Percentiles rank a stretch among this genome's conserved stretches.
phyloP scores from a whole-genome alignment of 2,797 vertebrate species.

The Zenarchopterus dispar region DNA sequence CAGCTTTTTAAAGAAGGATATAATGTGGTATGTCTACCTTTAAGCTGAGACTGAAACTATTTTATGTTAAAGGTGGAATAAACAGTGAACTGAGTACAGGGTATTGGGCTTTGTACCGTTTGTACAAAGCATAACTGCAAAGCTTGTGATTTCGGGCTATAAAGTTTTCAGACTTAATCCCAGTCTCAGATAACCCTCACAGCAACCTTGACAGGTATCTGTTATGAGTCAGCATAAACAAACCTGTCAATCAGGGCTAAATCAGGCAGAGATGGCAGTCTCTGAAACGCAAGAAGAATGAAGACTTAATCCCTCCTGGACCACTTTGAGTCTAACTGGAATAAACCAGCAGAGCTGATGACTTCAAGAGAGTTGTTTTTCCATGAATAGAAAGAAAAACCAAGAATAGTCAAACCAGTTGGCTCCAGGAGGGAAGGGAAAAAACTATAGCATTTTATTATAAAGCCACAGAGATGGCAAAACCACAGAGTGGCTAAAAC shows the following conservation, averaged over 20 bases:
- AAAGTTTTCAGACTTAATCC: slow-evolving; percentile 6
- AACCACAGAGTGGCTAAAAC: slow-evolving; percentile 50
- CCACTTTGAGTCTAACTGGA: not conserved
- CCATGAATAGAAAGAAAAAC: slow-evolving; percentile 1
- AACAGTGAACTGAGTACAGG: too few relatives aligned
- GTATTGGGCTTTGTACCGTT: too few relatives aligned
- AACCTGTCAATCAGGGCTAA: slow-evolving; percentile 23
- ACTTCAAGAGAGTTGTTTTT: slow-evolving; percentile 2
- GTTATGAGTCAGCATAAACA: slow-evolving; percentile 17
- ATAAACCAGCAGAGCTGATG: slow-evolving; percentile 18
- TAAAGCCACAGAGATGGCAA: slow-evolving; percentile 37
- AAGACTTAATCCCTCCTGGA: slow-evolving; percentile 35
- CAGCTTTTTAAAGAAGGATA: too few relatives aligned
- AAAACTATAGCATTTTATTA: not conserved
- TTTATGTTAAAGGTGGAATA: too few relatives aligned
- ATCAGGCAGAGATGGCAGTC: slow-evolving; percentile 16
- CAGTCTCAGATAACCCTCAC: too few relatives aligned
- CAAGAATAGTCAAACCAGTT: not conserved
- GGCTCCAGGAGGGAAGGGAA: too few relatives aligned
- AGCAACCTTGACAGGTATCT: slow-evolving; percentile 40
- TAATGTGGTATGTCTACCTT: too few relatives aligned
- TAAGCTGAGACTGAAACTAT: too few relatives aligned
- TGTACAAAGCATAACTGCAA: too few relatives aligned
- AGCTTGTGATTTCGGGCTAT: too few relatives aligned
- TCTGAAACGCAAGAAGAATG: slow-evolving; percentile 51